A percentile compares a stretch with the other conserved stretches of the same genome.
These are phyloP conservation scores for Lepidurus couesii DNA, from an alignment of 1,140 invertebrate genomes.

Conservation along the genomic window DNA sequence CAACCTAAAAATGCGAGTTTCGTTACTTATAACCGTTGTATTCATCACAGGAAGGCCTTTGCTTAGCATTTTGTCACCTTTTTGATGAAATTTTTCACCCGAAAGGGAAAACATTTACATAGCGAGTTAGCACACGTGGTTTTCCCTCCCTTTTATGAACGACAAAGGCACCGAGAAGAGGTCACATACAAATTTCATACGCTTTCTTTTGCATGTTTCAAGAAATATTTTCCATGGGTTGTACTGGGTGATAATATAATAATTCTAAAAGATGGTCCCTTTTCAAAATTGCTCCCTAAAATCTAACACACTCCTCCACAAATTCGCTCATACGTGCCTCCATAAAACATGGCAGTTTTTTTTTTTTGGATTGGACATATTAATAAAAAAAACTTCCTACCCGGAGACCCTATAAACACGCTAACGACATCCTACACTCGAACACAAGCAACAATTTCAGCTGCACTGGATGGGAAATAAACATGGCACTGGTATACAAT, in stretches of 20 bases:
- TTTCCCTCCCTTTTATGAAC: slow-evolving; percentile 3
- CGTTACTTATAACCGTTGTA: not conserved
- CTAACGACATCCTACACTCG: not conserved
- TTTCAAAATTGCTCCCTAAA: slow-evolving; percentile 12
- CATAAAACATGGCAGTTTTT: not conserved
- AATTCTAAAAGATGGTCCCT: slow-evolving; percentile 4
- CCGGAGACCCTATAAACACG: not conserved
- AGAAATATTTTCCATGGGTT: not conserved
- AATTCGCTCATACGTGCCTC: not conserved
- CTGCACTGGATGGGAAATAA: slow-evolving; percentile 13
- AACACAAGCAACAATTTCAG: slow-evolving; percentile 10
- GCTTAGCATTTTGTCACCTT: not conserved
- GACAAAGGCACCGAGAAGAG: slow-evolving; percentile 18
- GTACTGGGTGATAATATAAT: slow-evolving; percentile 16
- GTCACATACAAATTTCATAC: slow-evolving; percentile 4
- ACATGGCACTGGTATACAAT: slow-evolving; percentile 18
- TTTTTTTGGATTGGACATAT: not conserved
- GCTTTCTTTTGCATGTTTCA: not conserved
- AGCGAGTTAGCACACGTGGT: not conserved
- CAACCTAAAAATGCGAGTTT: not conserved
- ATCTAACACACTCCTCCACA: not conserved
- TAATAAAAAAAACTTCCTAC: not conserved
- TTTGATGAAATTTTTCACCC: not conserved
- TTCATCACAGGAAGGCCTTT: slow-evolving; percentile 11
- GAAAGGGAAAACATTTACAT: not conserved